Percentiles rank a stretch among this genome's conserved stretches.
phyloP scores from a whole-genome alignment of 2,888 invertebrate species.

The Tetramorium bicarinatum region DNA sequence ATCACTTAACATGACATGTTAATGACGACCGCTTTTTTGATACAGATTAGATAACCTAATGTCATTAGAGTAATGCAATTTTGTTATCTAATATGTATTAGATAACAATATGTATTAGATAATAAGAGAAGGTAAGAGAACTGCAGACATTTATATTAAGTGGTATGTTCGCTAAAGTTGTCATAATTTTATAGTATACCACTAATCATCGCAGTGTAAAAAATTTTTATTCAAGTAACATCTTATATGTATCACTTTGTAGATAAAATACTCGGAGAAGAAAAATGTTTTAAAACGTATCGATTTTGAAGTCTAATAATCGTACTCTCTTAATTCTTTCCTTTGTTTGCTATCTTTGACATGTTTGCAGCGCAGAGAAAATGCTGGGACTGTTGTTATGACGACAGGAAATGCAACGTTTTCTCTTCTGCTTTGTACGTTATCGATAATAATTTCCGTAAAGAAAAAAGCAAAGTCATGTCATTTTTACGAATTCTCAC shows the following conservation, averaged over 20 bases:
- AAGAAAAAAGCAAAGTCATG: slow-evolving; percentile 1
- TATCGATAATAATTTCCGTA: neutral
- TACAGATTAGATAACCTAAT: slow-evolving; percentile 32
- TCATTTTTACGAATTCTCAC: neutral
- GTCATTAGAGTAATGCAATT: slow-evolving; percentile 15
- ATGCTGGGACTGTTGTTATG: neutral
- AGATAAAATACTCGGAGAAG: neutral
- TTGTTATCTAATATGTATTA: slow-evolving; percentile 22
- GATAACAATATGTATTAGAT: slow-evolving; percentile 4
- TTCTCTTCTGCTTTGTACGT: neutral
- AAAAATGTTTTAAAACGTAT: neutral
- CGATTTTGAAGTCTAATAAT: neutral
- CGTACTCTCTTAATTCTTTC: neutral
- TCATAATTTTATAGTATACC: neutral
- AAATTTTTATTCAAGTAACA: slow-evolving; percentile 11
- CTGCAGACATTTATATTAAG: neutral
- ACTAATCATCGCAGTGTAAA: neutral
- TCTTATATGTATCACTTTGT: neutral
- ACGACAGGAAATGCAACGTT: slow-evolving; percentile 11
- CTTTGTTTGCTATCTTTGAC: neutral
- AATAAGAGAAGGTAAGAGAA: neutral
- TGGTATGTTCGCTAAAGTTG: neutral
- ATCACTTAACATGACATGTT: neutral
- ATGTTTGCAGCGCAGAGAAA: neutral
- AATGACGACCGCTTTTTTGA: neutral